These are phyloP conservation scores for Rissa tridactyla DNA, from an alignment of 2,113 vertebrate species.

Conservation along the genomic window DNA sequence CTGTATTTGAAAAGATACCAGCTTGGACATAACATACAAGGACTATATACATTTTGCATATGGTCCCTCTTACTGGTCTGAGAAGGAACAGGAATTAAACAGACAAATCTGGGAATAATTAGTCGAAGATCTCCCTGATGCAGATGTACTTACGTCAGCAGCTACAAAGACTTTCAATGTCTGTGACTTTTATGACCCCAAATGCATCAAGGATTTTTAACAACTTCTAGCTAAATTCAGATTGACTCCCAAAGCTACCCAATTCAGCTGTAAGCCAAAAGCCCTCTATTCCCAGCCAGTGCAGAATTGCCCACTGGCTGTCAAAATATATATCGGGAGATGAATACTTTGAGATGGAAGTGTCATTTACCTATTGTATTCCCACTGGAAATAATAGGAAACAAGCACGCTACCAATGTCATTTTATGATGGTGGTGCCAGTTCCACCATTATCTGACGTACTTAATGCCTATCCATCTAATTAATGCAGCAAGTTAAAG, in stretches of 20 bases:
- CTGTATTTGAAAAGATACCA: not conserved
- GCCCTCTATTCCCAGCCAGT: not conserved
- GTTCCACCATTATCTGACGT: not conserved
- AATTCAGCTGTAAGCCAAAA: not conserved
- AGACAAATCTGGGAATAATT: not conserved
- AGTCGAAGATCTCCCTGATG: not conserved
- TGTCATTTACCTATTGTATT: not conserved
- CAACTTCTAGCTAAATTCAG: not conserved
- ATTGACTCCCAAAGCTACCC: not conserved
- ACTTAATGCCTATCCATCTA: not conserved
- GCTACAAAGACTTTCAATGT: not conserved
- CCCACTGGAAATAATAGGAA: not conserved
- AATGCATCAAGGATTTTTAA: not conserved
- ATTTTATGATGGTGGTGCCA: not conserved
- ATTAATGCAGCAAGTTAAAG: not conserved
- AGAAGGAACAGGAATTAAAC: not conserved
- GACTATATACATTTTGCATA: not conserved
- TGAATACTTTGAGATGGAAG: not conserved
- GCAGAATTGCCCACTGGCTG: not conserved
- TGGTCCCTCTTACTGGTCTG: not conserved
- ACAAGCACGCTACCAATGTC: accelerated
- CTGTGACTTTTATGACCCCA: not conserved
- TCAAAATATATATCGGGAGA: not conserved
- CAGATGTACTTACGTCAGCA: not conserved
- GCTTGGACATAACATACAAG: not conserved